A percentile compares a stretch with the other conserved stretches of the same genome.
Evolutionary conservation across 1,140 invertebrate genomes (phyloP).

Genomic region (Pogonomyrmex californicus): DNA sequence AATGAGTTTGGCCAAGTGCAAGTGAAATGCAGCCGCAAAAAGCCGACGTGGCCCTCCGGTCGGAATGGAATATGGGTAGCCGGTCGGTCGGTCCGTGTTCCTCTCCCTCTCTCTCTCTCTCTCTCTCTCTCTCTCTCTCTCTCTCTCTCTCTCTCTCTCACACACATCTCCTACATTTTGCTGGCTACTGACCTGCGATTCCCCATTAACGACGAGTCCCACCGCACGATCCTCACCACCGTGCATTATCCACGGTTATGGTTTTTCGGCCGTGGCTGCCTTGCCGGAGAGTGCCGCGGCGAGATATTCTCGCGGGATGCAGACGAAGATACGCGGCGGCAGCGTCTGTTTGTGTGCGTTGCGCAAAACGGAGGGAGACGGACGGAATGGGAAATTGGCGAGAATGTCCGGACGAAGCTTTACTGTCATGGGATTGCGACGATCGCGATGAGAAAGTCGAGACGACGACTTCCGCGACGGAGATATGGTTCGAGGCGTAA

Average conservation of each 20-base stretch:
- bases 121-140: slow-evolving; percentile 62
- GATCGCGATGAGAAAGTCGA: slow-evolving; percentile 35
- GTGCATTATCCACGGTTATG: slow-evolving; percentile 69
- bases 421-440: slow-evolving; percentile 39
- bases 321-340: background rate
- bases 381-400: slow-evolving; percentile 19
- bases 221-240: slow-evolving; percentile 56
- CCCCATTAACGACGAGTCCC: slow-evolving; percentile 63
- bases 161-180: slow-evolving; percentile 29
- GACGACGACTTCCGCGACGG: background rate
- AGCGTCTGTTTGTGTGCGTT: background rate
- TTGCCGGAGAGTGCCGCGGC: slow-evolving; percentile 26
- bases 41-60: slow-evolving; percentile 57
- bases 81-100: slow-evolving; percentile 52
- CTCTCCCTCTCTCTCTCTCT: slow-evolving; percentile 9
- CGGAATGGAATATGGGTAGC: slow-evolving; percentile 68
- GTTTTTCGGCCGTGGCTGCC: slow-evolving; percentile 64
- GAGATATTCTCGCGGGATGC: slow-evolving; percentile 46
- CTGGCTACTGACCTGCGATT: slow-evolving; percentile 54
- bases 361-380: slow-evolving; percentile 32
- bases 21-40: slow-evolving; percentile 68
- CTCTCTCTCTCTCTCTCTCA: slow-evolving; percentile 8
- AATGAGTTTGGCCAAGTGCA: slow-evolving; percentile 69
- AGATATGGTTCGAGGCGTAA: background rate
- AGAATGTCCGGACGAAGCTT: background rate